Evolutionary conservation across 2,113 vertebrate species (phyloP).

Genomic region (Anguilla rostrata): DNA sequence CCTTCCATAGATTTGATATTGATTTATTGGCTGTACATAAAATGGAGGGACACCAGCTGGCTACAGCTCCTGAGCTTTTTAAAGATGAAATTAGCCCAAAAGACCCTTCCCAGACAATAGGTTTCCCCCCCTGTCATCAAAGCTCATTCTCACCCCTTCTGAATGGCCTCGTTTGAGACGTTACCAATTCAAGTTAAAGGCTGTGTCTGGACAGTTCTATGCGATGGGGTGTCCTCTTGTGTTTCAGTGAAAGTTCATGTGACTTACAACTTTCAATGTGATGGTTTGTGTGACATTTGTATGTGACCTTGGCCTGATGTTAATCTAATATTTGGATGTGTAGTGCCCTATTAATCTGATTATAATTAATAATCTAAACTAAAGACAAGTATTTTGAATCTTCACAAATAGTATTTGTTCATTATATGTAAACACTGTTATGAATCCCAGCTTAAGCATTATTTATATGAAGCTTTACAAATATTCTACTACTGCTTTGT

Average conservation of each 20-base stretch:
- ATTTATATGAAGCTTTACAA: background rate
- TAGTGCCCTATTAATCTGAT: too few species aligned
- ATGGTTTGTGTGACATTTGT: background rate
- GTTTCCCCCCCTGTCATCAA: background rate
- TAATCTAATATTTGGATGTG: too few species aligned
- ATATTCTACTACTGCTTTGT: background rate
- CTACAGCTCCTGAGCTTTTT: conserved; percentile 39
- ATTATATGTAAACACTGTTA: background rate
- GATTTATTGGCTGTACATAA: conserved; percentile 76
- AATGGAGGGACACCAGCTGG: conserved; percentile 69
- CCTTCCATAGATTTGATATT: conserved; percentile 73
- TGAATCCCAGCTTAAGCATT: background rate
- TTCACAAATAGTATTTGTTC: background rate
- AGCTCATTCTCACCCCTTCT: background rate
- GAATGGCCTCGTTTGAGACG: conserved; percentile 1
- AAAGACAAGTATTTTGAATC: background rate
- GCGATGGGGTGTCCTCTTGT: background rate
- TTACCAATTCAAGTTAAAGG: background rate
- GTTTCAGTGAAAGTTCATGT: background rate
- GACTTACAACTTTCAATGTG: background rate
- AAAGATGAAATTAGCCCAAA: conserved; percentile 31
- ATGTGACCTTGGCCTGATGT: background rate
- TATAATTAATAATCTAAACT: too few species aligned
- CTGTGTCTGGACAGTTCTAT: background rate
- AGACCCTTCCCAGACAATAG: conserved; percentile 51